Conservation (phyloP, 2,888 invertebrate genomes). For the Cheilosia urbana region DNA sequence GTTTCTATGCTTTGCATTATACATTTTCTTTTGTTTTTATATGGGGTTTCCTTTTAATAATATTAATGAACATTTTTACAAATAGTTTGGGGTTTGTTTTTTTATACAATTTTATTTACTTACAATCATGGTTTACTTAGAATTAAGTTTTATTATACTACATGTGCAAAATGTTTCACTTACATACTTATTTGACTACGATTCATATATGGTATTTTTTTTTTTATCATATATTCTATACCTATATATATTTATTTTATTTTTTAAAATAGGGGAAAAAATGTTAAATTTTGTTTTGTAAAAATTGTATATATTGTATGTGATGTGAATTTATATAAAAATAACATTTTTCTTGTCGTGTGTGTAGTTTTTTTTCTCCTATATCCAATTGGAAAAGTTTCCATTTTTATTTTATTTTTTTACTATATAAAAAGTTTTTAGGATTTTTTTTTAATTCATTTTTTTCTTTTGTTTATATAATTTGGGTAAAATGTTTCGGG, state of each 20-base stretch:
- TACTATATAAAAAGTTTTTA: conserved; percentile 62
- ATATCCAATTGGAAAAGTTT: conserved; percentile 64
- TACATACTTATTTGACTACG: conserved; percentile 69
- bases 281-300: conserved; percentile 74
- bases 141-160: conserved; percentile 69
- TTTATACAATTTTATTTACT: conserved; percentile 73
- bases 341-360: conserved; percentile 75
- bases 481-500: conserved; percentile 67
- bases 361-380: conserved; percentile 64
- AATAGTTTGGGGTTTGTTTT: conserved; percentile 47
- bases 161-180: conserved; percentile 75
- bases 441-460: conserved; percentile 22
- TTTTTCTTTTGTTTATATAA: conserved; percentile 49
- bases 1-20: conserved; percentile 71
- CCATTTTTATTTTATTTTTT: conserved; percentile 46
- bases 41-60: conserved; percentile 42
- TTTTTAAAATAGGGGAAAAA: conserved; percentile 64
- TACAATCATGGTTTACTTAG: conserved; percentile 73
- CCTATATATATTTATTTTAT: conserved; percentile 52
- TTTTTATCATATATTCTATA: conserved; percentile 46
- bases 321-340: conserved; percentile 75
- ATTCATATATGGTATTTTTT: conserved; percentile 57
- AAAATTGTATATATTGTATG: conserved; percentile 76
- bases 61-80: conserved; percentile 75
- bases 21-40: conserved; percentile 34